Conservation (phyloP, 2,888 invertebrate species). For the Nephrotoma flavescens region DNA sequence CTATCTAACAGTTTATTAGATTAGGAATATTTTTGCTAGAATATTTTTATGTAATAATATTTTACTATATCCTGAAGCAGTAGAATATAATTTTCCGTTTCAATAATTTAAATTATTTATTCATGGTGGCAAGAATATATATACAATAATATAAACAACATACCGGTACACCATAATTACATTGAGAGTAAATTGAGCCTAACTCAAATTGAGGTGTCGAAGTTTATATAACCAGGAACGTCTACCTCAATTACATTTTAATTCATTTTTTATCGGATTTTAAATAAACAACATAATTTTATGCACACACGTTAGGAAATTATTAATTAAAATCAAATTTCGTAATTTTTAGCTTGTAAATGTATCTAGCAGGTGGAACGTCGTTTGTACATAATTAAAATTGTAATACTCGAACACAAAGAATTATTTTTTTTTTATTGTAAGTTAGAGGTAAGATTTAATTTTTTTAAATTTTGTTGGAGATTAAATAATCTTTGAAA, state of each 20-base stretch:
- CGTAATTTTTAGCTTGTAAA: neutral
- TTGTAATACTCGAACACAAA: neutral
- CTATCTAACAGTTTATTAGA: neutral
- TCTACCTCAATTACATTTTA: neutral
- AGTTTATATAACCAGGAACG: neutral
- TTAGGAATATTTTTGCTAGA: neutral
- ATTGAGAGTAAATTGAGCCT: neutral
- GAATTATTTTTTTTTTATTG: neutral
- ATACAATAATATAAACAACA: neutral
- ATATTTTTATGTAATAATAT: neutral
- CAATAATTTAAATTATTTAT: neutral
- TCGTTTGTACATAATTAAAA: neutral
- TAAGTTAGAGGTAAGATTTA: neutral
- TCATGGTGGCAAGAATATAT: neutral
- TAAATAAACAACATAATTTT: neutral
- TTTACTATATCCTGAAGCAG: neutral
- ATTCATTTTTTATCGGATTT: neutral
- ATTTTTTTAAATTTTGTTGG: neutral
- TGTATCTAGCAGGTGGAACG: neutral
- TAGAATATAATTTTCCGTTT: neutral
- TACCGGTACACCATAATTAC: neutral
- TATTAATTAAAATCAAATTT: neutral
- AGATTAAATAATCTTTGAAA: neutral
- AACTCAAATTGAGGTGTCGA: neutral
- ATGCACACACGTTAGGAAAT: neutral